Evolutionary conservation across 2,888 invertebrate genomes (phyloP).

Genomic region (Xestoiulus laeticollis): DNA sequence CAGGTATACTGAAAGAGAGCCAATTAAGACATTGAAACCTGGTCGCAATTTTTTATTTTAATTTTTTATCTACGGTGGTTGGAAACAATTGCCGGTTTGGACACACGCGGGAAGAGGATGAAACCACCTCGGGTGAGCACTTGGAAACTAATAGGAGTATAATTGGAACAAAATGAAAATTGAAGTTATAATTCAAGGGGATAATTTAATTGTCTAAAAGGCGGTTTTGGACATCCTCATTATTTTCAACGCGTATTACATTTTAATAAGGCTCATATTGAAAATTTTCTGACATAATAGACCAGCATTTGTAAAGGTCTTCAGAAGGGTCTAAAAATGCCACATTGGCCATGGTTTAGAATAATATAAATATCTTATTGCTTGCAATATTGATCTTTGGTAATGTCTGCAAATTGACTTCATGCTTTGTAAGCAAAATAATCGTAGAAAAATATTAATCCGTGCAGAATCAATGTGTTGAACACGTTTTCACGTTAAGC

Average conservation of each 20-base stretch:
- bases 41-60: background rate
- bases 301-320: no score
- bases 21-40: constrained; percentile 38
- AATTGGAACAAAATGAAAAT: constrained; percentile 39
- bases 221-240: constrained; percentile 13
- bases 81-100: constrained; percentile 3
- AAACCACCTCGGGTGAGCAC: constrained; percentile 11
- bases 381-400: no score
- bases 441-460: no score
- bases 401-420: no score
- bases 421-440: no score
- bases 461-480: no score
- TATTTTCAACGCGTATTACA: background rate
- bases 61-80: background rate
- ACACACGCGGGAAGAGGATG: background rate
- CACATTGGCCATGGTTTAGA: no score
- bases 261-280: background rate
- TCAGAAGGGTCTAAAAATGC: no score
- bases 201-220: constrained; percentile 21
- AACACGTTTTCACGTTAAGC: background rate
- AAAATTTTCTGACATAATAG: background rate
- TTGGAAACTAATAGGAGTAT: background rate
- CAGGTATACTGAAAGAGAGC: background rate
- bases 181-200: constrained; percentile 41
- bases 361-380: no score